Evolutionary conservation across 2,113 vertebrate species (phyloP).

Genomic region (Hiodon alosoides): DNA sequence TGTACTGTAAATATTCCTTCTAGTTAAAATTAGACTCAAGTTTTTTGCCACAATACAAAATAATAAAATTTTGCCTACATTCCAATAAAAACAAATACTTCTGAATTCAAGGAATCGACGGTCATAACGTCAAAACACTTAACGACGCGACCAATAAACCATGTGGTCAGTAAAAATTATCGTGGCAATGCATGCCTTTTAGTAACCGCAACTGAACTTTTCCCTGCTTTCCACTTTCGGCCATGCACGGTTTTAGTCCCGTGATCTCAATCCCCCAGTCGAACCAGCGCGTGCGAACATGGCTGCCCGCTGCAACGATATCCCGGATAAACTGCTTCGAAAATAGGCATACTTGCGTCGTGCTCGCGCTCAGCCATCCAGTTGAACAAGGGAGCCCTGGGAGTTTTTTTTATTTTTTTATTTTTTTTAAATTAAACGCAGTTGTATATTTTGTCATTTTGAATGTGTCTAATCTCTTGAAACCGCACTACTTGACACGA

Average conservation of each 20-base stretch:
- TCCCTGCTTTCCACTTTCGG: conserved; percentile 5
- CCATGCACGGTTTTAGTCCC: neutral
- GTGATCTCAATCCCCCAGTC: conserved; percentile 2
- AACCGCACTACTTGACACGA: neutral
- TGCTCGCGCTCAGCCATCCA: conserved; percentile 73
- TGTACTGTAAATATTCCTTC: too few species aligned
- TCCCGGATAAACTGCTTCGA: conserved; percentile 89
- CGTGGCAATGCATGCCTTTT: neutral
- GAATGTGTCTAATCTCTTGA: neutral
- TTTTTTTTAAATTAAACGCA: conserved; percentile 75
- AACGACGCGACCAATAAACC: conserved; percentile 6
- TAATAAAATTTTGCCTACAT: too few species aligned
- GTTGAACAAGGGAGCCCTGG: conserved; percentile 74
- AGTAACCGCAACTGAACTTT: conserved; percentile 19
- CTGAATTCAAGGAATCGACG: conserved; percentile 3
- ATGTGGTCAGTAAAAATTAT: neutral
- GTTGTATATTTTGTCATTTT: conserved; percentile 83
- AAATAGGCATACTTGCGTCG: conserved; percentile 87
- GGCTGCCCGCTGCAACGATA: conserved; percentile 85
- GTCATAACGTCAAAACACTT: conserved; percentile 1
- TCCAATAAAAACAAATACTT: too few species aligned
- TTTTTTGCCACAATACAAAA: too few species aligned
- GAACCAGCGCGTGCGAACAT: conserved; percentile 56
- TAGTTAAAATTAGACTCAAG: too few species aligned
- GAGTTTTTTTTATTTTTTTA: conserved; percentile 70